phyloP scores from a whole-genome alignment of 1,140 invertebrate species.

The Saccostrea echinata region DNA sequence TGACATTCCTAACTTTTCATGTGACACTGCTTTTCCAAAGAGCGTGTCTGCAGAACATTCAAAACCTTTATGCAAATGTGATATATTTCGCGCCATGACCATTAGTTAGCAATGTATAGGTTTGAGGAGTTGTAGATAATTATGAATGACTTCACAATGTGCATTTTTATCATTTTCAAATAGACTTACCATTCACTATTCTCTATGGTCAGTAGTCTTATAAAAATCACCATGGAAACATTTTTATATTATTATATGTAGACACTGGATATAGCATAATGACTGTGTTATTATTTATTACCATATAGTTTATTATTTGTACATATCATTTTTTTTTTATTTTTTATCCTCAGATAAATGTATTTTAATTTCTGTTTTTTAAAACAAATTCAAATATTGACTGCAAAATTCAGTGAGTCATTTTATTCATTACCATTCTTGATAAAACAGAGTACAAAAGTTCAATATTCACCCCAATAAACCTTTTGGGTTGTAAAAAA shows the following conservation, averaged over 20 bases:
- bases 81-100: slow-evolving; percentile 33
- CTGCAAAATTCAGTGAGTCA: not conserved
- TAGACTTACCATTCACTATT: not conserved
- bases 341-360: not conserved
- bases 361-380: slow-evolving; percentile 7
- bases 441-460: not conserved
- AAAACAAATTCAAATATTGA: slow-evolving; percentile 5
- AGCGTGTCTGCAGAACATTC: slow-evolving; percentile 12
- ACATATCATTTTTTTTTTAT: not conserved
- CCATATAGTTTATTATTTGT: slow-evolving; percentile 27
- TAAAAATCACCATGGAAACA: not conserved
- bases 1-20: slow-evolving; percentile 27
- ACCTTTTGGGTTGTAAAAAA: too few relatives aligned
- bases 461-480: too few relatives aligned
- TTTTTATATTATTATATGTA: not conserved
- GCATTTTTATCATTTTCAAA: not conserved
- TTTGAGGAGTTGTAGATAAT: not conserved
- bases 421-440: not conserved
- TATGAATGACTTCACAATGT: not conserved
- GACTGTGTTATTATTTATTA: slow-evolving; percentile 35
- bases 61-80: slow-evolving; percentile 38
- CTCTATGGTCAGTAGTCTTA: slow-evolving; percentile 8
- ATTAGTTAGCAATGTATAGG: slow-evolving; percentile 1
- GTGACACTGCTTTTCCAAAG: slow-evolving; percentile 11
- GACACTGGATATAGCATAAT: slow-evolving; percentile 15